Percentiles rank a stretch among this genome's conserved stretches.
Evolutionary conservation across 92 coral and sea anemone genomes (phyloP).

Genomic region (Bergia puertoricense): DNA sequence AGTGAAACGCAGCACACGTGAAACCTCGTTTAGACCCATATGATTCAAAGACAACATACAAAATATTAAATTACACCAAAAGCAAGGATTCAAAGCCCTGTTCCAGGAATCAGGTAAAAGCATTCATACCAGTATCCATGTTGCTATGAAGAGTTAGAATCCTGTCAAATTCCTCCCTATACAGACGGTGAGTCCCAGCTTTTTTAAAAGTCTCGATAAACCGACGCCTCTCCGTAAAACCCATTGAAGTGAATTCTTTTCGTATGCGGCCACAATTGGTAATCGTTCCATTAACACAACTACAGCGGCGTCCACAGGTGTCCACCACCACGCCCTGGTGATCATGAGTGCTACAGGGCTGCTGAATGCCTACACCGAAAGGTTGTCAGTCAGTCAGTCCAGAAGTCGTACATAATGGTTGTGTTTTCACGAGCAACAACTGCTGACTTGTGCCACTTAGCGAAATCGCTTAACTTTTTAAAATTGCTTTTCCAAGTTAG

Average conservation of each 20-base stretch:
- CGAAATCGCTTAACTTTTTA: too few relatives aligned
- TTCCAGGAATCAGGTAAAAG: not conserved
- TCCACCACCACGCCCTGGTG: conserved; percentile 29
- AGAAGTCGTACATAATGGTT: not conserved
- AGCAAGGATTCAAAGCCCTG: not conserved
- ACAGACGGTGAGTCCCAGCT: conserved; percentile 36
- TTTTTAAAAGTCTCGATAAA: conserved; percentile 54
- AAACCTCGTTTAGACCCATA: too few relatives aligned
- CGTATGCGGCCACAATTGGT: conserved; percentile 62
- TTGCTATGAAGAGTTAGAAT: conserved; percentile 27
- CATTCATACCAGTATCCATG: not conserved
- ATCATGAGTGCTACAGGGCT: not conserved
- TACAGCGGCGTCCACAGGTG: conserved; percentile 62
- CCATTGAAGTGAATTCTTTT: conserved; percentile 55
- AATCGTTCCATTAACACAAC: conserved; percentile 44
- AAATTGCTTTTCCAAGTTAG: too few relatives aligned
- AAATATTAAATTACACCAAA: not conserved
- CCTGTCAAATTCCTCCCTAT: conserved; percentile 36
- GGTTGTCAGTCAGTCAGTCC: not conserved
- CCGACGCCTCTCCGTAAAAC: conserved; percentile 33
- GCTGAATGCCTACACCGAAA: not conserved
- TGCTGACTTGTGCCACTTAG: too few relatives aligned
- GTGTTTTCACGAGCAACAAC: too few relatives aligned
- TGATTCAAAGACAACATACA: not conserved
- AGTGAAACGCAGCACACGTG: too few relatives aligned